Percentiles rank a stretch among this genome's conserved stretches.
Evolutionary conservation across 2,888 invertebrate species (phyloP).

Genomic region (Apamea epomidion): DNA sequence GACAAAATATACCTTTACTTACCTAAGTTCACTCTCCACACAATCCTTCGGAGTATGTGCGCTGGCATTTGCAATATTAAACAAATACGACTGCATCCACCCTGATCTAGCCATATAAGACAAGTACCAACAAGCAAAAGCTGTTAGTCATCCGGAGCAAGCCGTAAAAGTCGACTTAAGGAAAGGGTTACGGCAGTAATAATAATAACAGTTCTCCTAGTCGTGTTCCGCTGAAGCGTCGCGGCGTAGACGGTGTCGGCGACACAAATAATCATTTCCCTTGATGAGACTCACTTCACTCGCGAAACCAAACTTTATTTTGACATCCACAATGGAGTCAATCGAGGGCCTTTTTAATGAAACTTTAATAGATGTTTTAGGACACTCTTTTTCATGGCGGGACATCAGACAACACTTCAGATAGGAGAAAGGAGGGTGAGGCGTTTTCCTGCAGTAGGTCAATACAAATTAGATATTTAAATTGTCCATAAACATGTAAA

Average conservation of each 20-base stretch:
- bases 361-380: conserved; percentile 24
- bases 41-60: not conserved
- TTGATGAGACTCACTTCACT: conserved; percentile 44
- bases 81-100: conserved; percentile 5
- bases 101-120: conserved; percentile 30
- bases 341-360: conserved; percentile 8
- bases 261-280: conserved; percentile 53
- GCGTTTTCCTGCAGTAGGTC: not conserved
- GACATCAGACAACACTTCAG: not conserved
- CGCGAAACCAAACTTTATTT: conserved; percentile 41
- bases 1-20: not conserved
- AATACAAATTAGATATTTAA: not conserved
- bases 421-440: not conserved
- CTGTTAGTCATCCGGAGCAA: conserved; percentile 47
- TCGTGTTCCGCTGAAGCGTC: conserved; percentile 38
- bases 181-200: conserved; percentile 58
- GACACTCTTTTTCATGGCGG: not conserved
- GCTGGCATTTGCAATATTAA: not conserved
- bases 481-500: not conserved
- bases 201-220: conserved; percentile 58
- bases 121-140: conserved; percentile 30
- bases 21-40: not conserved
- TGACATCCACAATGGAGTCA: conserved; percentile 5
- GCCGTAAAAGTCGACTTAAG: conserved; percentile 56
- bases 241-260: conserved; percentile 38